A percentile compares a stretch with the other conserved stretches of the same genome.
These are phyloP conservation scores for Lamellibrachia columna DNA, from an alignment of 2,888 invertebrate species.

Conservation along the genomic window DNA sequence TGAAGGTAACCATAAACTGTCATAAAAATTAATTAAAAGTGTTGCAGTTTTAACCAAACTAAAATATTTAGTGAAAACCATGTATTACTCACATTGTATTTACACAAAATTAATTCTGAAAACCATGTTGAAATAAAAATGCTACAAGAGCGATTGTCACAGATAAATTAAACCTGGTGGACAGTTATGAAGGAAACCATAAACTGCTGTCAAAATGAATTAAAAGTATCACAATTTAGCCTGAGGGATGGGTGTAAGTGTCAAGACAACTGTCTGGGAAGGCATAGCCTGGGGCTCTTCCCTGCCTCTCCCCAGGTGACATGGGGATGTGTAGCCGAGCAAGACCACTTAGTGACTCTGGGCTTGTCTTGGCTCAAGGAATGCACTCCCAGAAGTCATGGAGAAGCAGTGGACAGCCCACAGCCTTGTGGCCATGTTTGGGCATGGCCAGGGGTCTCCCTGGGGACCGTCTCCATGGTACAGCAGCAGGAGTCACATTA, in stretches of 20 bases:
- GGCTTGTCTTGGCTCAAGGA: slow-evolving; percentile 1
- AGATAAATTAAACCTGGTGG: background rate
- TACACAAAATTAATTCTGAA: background rate
- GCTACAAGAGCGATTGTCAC: background rate
- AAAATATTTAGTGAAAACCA: no score
- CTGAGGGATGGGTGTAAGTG: slow-evolving; percentile 1
- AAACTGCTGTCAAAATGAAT: background rate
- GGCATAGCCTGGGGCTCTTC: background rate
- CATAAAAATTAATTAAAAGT: no score
- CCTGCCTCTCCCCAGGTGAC: background rate
- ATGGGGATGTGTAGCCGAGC: background rate
- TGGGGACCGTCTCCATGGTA: slow-evolving; percentile 8
- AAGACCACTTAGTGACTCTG: background rate
- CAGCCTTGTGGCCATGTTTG: background rate
- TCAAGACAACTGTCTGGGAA: background rate
- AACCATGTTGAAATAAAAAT: background rate
- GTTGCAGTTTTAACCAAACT: no score
- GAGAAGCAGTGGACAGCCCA: background rate
- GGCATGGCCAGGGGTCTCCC: background rate
- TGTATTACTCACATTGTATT: no score
- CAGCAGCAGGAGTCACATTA: background rate
- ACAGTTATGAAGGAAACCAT: background rate
- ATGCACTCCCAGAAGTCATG: background rate
- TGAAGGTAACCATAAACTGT: no score
- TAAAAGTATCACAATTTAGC: slow-evolving; percentile 1